Conservation (phyloP, 2,888 invertebrate genomes). For the Thera britannica region DNA sequence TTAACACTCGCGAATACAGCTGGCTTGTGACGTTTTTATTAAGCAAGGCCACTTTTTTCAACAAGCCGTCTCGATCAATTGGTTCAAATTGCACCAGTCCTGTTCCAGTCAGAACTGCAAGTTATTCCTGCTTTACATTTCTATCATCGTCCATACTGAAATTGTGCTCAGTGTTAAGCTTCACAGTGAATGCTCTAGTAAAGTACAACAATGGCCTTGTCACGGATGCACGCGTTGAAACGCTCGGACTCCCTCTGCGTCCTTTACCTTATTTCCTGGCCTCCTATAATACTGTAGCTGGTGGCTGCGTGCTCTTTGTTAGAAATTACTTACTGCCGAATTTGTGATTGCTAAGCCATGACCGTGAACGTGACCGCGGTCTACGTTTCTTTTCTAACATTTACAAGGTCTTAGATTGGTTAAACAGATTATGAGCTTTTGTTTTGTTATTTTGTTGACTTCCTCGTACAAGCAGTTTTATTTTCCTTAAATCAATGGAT, state of each 20-base stretch:
- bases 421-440: neutral
- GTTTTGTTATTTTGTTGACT: neutral
- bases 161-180: conserved; percentile 1
- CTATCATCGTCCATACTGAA: conserved; percentile 6
- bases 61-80: conserved; percentile 13
- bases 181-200: conserved; percentile 50
- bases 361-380: conserved; percentile 25
- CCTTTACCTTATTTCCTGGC: conserved; percentile 74
- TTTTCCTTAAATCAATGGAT: neutral
- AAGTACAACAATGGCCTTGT: conserved; percentile 66
- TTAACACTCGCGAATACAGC: conserved; percentile 2
- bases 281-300: conserved; percentile 54
- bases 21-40: conserved; percentile 1
- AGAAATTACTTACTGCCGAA: conserved; percentile 5
- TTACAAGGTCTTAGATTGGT: conserved; percentile 6
- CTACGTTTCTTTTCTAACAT: conserved; percentile 10
- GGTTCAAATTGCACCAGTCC: conserved; percentile 14
- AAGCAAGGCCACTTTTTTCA: conserved; percentile 20
- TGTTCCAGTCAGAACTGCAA: conserved; percentile 10
- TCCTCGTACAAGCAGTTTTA: neutral
- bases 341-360: conserved; percentile 1
- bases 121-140: conserved; percentile 3
- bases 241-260: conserved; percentile 76
- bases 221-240: conserved; percentile 70
- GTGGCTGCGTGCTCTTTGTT: conserved; percentile 12